These are phyloP conservation scores for Omphaloscelis lunosa DNA, from an alignment of 2,888 invertebrate genomes.

Conservation along the genomic window DNA sequence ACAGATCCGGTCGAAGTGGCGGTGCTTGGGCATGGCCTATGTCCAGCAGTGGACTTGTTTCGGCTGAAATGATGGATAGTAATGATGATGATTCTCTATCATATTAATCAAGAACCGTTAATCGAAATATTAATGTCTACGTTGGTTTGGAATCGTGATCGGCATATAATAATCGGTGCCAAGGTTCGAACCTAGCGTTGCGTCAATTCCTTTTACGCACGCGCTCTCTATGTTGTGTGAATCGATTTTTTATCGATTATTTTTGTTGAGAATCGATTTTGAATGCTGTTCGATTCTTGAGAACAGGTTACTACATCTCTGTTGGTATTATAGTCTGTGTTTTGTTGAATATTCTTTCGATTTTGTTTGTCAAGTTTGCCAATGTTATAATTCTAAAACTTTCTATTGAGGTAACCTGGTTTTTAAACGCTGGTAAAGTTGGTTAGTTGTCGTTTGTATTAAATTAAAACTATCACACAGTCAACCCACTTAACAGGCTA, in stretches of 20 bases:
- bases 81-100: conserved; percentile 3
- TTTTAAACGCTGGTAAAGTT: not conserved
- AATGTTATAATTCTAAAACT: not conserved
- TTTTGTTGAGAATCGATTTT: conserved; percentile 30
- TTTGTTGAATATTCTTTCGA: not conserved
- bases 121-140: conserved; percentile 57
- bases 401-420: conserved; percentile 30
- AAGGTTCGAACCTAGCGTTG: conserved; percentile 75
- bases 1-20: not conserved
- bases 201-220: conserved; percentile 71
- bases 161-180: conserved; percentile 74
- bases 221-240: conserved; percentile 55
- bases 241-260: conserved; percentile 50
- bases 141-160: conserved; percentile 70
- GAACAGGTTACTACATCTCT: conserved; percentile 3
- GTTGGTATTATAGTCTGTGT: not conserved
- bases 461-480: not conserved
- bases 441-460: not conserved
- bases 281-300: not conserved
- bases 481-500: not conserved
- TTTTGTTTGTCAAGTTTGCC: not conserved
- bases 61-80: not conserved
- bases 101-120: conserved; percentile 43
- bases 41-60: not conserved
- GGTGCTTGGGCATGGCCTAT: not conserved